These are phyloP conservation scores for Lepidocyrtoides sp. DNA, from an alignment of 2,888 invertebrate species.

Conservation along the genomic window DNA sequence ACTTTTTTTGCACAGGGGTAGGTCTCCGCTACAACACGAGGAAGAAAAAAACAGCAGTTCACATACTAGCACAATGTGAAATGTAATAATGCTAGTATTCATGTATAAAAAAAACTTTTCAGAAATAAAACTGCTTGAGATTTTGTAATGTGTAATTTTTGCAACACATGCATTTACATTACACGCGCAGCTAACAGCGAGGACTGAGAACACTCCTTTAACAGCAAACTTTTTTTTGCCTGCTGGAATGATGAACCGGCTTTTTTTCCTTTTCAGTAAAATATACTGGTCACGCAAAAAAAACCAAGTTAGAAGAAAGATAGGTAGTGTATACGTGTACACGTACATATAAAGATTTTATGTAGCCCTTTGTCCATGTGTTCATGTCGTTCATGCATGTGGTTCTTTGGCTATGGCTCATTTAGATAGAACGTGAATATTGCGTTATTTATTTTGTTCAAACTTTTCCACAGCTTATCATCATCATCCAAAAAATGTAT, in stretches of 20 bases:
- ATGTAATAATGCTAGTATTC: too few species aligned
- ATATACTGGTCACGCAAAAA: neutral
- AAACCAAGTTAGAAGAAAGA: neutral
- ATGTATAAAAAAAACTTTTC: too few species aligned
- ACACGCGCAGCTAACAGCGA: neutral
- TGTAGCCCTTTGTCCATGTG: neutral
- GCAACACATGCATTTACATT: neutral
- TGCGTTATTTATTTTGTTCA: neutral
- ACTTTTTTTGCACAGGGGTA: constrained; percentile 1
- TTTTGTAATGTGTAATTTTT: constrained; percentile 5
- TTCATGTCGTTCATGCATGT: neutral
- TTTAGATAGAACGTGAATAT: neutral
- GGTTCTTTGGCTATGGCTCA: neutral
- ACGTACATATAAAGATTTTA: neutral
- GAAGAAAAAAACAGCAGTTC: neutral
- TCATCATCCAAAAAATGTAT: neutral
- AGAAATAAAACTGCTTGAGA: neutral
- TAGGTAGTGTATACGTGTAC: neutral
- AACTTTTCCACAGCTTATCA: neutral
- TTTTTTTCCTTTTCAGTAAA: neutral
- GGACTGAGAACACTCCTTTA: constrained; percentile 4
- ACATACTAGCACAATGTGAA: too few species aligned
- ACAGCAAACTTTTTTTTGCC: neutral
- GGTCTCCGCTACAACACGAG: neutral
- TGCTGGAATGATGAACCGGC: neutral